Evolutionary conservation across 1,140 invertebrate species (phyloP).

Genomic region (Caenorhabditis remanei): DNA sequence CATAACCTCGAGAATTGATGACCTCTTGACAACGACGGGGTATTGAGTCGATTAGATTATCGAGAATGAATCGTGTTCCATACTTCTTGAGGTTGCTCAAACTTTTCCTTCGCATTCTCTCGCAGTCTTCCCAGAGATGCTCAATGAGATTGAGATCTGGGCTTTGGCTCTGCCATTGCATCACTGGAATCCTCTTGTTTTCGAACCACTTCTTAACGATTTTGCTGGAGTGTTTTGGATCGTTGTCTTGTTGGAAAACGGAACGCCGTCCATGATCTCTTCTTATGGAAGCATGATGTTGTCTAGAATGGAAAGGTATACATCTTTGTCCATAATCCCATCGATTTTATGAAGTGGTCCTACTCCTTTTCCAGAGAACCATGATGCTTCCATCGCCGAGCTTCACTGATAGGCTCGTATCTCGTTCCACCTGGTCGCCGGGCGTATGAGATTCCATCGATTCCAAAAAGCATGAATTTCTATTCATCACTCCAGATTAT

Average conservation of each 20-base stretch:
- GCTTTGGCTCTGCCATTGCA: background rate
- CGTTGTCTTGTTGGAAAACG: slow-evolving; percentile 34
- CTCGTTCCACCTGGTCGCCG: slow-evolving; percentile 65
- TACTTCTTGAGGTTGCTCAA: background rate
- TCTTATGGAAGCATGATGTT: slow-evolving; percentile 41
- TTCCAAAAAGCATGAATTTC: slow-evolving; percentile 67
- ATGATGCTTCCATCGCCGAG: slow-evolving; percentile 75
- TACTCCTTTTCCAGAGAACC: slow-evolving; percentile 73
- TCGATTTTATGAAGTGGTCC: slow-evolving; percentile 76
- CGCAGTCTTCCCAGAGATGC: background rate
- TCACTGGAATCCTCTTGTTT: background rate
- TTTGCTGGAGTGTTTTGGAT: background rate
- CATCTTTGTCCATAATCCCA: slow-evolving; percentile 73
- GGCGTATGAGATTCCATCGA: slow-evolving; percentile 64
- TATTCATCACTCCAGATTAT: slow-evolving; percentile 69
- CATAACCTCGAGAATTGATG: background rate
- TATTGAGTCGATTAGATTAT: background rate
- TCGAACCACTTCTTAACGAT: background rate
- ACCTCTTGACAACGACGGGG: background rate
- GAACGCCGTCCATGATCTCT: too few relatives aligned
- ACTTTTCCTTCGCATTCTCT: background rate
- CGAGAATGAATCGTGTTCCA: background rate
- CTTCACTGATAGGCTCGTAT: slow-evolving; percentile 77
- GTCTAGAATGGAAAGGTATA: slow-evolving; percentile 58
- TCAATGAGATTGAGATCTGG: background rate